Evolutionary conservation across 2,113 vertebrate genomes (phyloP), one percentile per base, ranked within the genome.

Genomic region (Hydropotes inermis): DNA sequence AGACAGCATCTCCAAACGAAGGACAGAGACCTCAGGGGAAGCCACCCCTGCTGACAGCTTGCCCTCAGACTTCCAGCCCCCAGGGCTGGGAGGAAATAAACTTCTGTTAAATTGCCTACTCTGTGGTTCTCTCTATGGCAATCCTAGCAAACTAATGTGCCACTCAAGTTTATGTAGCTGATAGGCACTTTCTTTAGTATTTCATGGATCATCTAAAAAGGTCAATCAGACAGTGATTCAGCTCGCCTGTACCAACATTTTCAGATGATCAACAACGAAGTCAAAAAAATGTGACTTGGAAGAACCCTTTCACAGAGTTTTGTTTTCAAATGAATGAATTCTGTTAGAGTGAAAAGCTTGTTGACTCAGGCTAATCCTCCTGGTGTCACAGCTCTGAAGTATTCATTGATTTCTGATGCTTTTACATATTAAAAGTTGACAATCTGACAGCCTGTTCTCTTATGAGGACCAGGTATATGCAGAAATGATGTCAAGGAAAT

Each of bases 341-440:
- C 85, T 95, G 86, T 88, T 61, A 52, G 52, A 84, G 23, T 36
- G 23, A 95, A 97, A 96, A 90, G 52, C 84, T 21, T 92, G 93
- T 76, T 97, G 93, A 95, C 15, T 92, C 92, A 93, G 45, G 61
- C 76, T 88, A 95, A 95, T 94, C 86, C 70, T 10, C 91, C n/a
- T 0, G 13, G 70, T 79, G 74, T 94, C 43, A 58, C 3, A 76
- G 78, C 70, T 93, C n/a, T 88, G 43, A 94, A 87, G 36, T 85
- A 90, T 33, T 74, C n/a, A 3, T 0, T 61, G 87, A n/a, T 89
- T 78, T 74, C 13, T 87, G 87, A 89, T 74, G 85, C 36, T 39
- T 39, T 16, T 33, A 89, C 33, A 23, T 86, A 43, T 47, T 45
- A 89, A 50, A 95, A 47, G 76, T 1, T 93, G 88, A 94, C 64